Evolutionary conservation across 2,797 vertebrate species (phyloP).

Genomic region (Acridotheres tristis): DNA sequence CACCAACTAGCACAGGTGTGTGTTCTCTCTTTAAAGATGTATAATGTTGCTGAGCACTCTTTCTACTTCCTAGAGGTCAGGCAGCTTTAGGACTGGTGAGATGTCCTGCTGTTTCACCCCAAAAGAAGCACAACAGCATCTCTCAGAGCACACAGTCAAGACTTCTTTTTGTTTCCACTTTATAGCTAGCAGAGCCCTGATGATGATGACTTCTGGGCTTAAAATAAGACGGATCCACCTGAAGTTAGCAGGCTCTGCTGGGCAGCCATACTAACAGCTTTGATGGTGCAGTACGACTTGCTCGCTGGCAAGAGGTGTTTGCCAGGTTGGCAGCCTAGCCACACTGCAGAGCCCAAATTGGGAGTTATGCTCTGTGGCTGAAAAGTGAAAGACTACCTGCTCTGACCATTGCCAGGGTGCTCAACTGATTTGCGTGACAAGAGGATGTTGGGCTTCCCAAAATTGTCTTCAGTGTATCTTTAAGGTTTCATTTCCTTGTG

Average conservation of each 20-base stretch:
- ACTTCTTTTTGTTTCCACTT: neutral
- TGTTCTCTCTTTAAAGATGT: neutral
- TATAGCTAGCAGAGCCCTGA: neutral
- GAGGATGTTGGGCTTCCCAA: constrained; percentile 78
- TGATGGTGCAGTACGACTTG: neutral
- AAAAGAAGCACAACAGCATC: neutral
- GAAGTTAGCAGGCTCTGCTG: neutral
- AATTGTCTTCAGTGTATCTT: constrained; percentile 88
- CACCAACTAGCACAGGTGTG: neutral
- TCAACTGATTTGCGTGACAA: constrained; percentile 85
- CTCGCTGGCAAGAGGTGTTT: rapidly evolving
- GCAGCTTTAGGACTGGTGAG: neutral
- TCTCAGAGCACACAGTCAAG: rapidly evolving
- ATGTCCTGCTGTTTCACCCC: neutral
- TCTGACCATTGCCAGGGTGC: constrained; percentile 85
- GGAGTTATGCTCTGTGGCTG: rapidly evolving
- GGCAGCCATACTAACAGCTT: neutral
- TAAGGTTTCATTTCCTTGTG: constrained; percentile 43
- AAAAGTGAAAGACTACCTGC: constrained; percentile 39
- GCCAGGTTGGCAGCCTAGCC: neutral
- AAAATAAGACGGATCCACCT: neutral
- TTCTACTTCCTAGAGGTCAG: neutral
- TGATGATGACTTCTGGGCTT: neutral
- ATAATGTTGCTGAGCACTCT: neutral
- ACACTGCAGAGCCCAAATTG: rapidly evolving